These are phyloP conservation scores for Catocala sponsa DNA, from an alignment of 2,888 invertebrate species.

Conservation along the genomic window DNA sequence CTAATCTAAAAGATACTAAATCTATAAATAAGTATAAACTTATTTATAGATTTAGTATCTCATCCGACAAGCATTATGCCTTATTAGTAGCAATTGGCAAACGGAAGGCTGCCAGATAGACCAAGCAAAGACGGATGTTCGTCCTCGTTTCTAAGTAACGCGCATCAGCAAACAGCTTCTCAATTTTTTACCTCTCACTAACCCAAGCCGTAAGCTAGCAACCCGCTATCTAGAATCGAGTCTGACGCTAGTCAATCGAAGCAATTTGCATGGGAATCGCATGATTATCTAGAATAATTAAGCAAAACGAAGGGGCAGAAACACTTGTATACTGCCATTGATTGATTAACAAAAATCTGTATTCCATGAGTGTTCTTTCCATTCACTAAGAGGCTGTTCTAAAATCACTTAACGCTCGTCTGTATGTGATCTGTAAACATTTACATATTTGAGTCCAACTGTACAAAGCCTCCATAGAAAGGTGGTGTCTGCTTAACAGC, in stretches of 20 bases:
- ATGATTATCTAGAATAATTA: slow-evolving; percentile 38
- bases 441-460: slow-evolving; percentile 33
- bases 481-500: too few relatives aligned
- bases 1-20: too few relatives aligned
- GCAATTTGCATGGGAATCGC: slow-evolving; percentile 25
- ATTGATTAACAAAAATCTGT: slow-evolving; percentile 47
- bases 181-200: too few relatives aligned
- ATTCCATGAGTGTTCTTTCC: slow-evolving; percentile 38
- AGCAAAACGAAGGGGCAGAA: slow-evolving; percentile 30
- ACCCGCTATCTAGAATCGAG: slow-evolving; percentile 1
- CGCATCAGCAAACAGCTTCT: too few relatives aligned
- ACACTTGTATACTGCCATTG: slow-evolving; percentile 39
- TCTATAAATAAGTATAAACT: too few relatives aligned
- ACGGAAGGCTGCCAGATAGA: too few relatives aligned
- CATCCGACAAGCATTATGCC: too few relatives aligned
- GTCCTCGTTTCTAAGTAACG: too few relatives aligned
- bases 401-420: slow-evolving; percentile 36
- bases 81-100: too few relatives aligned
- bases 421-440: slow-evolving; percentile 42
- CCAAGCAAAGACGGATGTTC: too few relatives aligned
- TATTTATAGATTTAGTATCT: too few relatives aligned
- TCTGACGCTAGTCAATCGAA: slow-evolving; percentile 10
- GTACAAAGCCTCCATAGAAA: neutral
- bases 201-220: too few relatives aligned
- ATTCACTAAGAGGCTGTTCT: slow-evolving; percentile 37